Conservation (phyloP, 2,888 invertebrate genomes). For the Drosophila nigritarsus region DNA sequence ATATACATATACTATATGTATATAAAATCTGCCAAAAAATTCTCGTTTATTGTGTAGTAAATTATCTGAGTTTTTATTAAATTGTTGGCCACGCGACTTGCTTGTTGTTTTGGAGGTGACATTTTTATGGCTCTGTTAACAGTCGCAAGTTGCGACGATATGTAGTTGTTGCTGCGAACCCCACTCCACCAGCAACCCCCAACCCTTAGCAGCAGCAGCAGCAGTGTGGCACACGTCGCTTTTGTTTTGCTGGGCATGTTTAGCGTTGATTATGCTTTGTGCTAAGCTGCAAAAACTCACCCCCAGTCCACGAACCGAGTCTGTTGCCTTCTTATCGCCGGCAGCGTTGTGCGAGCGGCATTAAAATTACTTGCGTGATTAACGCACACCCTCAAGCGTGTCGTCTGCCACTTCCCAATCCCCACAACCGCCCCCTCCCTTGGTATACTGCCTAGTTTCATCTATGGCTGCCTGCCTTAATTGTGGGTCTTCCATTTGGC, state of each 20-base stretch:
- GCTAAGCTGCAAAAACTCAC: conserved; percentile 56
- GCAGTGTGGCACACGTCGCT: conserved; percentile 23
- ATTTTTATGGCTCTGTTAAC: conserved; percentile 83
- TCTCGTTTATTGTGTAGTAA: conserved; percentile 23
- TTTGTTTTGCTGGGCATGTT: conserved; percentile 71
- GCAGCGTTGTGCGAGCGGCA: conserved; percentile 45
- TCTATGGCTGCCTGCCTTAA: conserved; percentile 78
- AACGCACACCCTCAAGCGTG: conserved; percentile 71
- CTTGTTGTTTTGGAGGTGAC: conserved; percentile 72
- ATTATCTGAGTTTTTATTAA: conserved; percentile 56
- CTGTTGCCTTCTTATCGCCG: conserved; percentile 58
- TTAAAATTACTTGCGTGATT: conserved; percentile 78
- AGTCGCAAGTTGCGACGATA: conserved; percentile 49
- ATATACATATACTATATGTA: not conserved
- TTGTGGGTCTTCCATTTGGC: conserved; percentile 75
- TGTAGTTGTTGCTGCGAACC: conserved; percentile 24
- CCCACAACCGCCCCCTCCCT: not conserved
- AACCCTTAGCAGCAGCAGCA: not conserved
- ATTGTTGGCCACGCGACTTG: conserved; percentile 63
- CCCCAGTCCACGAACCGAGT: conserved; percentile 30
- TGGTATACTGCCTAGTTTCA: conserved; percentile 41
- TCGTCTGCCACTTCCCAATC: conserved; percentile 13
- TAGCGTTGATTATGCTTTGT: conserved; percentile 75
- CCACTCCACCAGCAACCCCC: not conserved
- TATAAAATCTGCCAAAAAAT: not conserved